Evolutionary conservation across 2,888 invertebrate species (phyloP).

Genomic region (Zaprionus obscuricornis): DNA sequence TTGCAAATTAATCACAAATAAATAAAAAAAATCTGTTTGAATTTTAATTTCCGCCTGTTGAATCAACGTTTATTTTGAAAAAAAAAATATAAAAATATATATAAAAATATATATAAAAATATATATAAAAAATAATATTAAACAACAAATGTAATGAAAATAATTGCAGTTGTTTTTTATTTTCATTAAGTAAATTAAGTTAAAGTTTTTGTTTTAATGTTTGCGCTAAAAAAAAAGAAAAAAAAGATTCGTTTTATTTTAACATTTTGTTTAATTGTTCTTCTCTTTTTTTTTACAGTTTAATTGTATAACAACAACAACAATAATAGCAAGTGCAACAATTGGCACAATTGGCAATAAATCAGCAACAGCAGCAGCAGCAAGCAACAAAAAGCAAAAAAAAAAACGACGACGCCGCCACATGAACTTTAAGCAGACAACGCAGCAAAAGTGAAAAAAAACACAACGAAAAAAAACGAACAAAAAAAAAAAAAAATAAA

Average conservation of each 20-base stretch:
- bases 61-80: no score
- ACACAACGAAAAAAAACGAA: constrained; percentile 57
- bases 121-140: constrained; percentile 12
- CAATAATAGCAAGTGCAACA: constrained; percentile 62
- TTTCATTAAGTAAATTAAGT: no score
- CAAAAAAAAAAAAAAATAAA: constrained; percentile 30
- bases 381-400: constrained; percentile 14
- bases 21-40: no score
- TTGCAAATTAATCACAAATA: no score
- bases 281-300: constrained; percentile 50
- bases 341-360: constrained; percentile 64
- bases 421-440: constrained; percentile 37
- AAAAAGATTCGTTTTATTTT: constrained; percentile 15
- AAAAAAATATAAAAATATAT: no score
- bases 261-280: constrained; percentile 16
- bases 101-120: no score
- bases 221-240: no score
- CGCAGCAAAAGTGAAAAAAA: constrained; percentile 10
- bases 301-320: constrained; percentile 65
- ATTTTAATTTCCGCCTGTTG: no score
- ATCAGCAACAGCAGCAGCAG: constrained; percentile 37
- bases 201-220: no score
- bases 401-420: constrained; percentile 32
- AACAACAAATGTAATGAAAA: constrained; percentile 5
- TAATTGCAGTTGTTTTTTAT: no score